Evolutionary conservation across 2,888 invertebrate species (phyloP).

Genomic region (Lottia gigantea): DNA sequence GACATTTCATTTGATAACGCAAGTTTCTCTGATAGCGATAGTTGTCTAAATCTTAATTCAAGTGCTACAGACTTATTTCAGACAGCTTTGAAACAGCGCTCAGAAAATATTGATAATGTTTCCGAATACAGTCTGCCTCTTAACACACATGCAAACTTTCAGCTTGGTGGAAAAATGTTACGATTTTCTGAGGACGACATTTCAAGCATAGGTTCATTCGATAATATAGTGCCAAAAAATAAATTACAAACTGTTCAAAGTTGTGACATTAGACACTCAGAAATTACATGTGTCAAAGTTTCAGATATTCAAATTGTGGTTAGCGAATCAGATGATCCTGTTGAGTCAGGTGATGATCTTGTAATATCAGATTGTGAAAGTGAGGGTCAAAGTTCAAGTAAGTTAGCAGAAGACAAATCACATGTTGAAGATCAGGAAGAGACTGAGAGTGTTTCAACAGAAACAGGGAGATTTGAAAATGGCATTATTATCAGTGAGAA

Average conservation of each 20-base stretch:
- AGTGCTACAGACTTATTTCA: neutral
- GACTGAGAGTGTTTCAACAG: neutral
- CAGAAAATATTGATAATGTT: conserved; percentile 32
- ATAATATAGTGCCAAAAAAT: neutral
- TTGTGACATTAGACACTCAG: neutral
- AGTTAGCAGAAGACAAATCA: neutral
- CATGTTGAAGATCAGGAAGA: conserved; percentile 3
- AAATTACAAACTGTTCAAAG: neutral
- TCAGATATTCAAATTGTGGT: neutral
- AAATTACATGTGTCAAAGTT: neutral
- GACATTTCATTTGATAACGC: conserved; percentile 31
- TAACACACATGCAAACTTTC: neutral
- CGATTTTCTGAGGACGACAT: neutral
- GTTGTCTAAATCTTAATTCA: conserved; percentile 10
- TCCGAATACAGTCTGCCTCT: conserved; percentile 27
- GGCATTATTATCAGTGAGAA: conserved; percentile 36
- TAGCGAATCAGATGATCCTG: neutral
- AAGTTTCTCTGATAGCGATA: conserved; percentile 26
- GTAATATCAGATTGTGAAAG: neutral
- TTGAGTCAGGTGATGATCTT: neutral
- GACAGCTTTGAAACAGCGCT: neutral
- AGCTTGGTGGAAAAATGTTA: neutral
- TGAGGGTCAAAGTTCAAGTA: no score
- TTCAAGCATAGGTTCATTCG: neutral
- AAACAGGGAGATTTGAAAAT: conserved; percentile 11